Base-by-base conservation (phyloP, 2,888 invertebrate genomes). In the Entomobrya multifasciata region DNA sequence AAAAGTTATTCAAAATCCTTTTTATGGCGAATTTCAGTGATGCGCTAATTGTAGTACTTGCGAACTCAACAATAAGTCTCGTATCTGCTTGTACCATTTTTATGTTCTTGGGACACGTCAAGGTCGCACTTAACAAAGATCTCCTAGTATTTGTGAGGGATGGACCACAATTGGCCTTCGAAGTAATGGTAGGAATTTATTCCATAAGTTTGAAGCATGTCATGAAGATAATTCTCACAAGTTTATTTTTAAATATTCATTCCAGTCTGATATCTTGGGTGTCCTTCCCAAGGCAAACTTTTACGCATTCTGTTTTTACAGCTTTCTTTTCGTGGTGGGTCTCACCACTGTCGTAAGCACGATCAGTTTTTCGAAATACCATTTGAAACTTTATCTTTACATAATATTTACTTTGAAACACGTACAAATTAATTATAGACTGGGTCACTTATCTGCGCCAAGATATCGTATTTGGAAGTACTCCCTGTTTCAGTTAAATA, bases 41-140 rank as follows among this genome's bases (percentile, higher is more conserved):
- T 78, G 60, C 70, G 0, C 22, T 30, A 6, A 13, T 78, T 0
- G 25, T 49, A 0, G 47, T 85, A 15, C 0, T 17, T 27, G 47
- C 74, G 6, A 52, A 86, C 22, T 27, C 25, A 17, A 1, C 47
- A 0, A 86, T 62, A 10, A 80, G 80, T 17, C 5, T 80, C 1
- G 15, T 80, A 13, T 22, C 65, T 4, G 72, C 74, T 15, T 49
- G 22, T 22, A 57, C 79, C 0, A 72, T 85, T 72, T 85, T 57
- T 60, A 85, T 85, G 85, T 77, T 52, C 11, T 4, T 80, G 27
- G 86, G 86, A 11, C 86, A 86, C 20, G 62, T 72, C 15, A 22
- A 70, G 11, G n/a, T 11, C 5, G 27, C 78, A 15, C 60, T 72
- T 0, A 67, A 60, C 41, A 8, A 52, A 47, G 67, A 62, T 0